Base-by-base conservation (phyloP, 2,797 vertebrate genomes). In the Botia almorhae region DNA sequence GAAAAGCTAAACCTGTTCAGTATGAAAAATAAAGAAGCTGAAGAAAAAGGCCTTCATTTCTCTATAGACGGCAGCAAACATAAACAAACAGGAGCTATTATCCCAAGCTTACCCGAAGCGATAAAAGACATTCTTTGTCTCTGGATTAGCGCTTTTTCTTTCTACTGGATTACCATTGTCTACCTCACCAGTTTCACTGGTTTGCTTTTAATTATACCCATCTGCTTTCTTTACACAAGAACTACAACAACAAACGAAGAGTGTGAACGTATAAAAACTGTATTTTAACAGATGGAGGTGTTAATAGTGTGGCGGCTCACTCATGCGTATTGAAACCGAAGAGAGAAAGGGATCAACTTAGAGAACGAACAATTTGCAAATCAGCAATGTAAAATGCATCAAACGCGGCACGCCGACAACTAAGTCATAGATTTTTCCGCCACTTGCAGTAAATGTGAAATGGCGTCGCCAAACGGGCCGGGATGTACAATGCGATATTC, bases 221-320 rank as follows among this genome's bases (percentile, higher is more conserved):
- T 90, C 83, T 91, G 89, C 85, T 92, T 92, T 89, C 75, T 74
- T 88, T 86, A 85, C 48, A 73, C 55, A 50, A 82, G 76, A 78
- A 88, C 87, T 85, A 83, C 46, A 71, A 82, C 58, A 88, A 85
- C 80, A 90, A 90, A 88, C 69, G 48, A 87, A 51, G 43, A 70
- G 29, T 53, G 76, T 26, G 58, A 84, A 84, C 81, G 80, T 7
- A 85, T 69, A 84, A 83, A 75, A 81, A 84, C 74, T 50, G 23
- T 88, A 89, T 90, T 92, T 92, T 83, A 90, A 90, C 91, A 93
- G 92, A 92, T 89, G 90, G 89, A 69, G 72, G 80, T 58, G 82
- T 87, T 87, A 89, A 86, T 79, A 73, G 60, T 81, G 80, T 70
- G 29, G 55, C 19, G 67, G 80, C 76, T 81, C 53, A 69, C 58